phyloP scores from a whole-genome alignment of 2,797 vertebrate genomes.

The Poecile montanus region DNA sequence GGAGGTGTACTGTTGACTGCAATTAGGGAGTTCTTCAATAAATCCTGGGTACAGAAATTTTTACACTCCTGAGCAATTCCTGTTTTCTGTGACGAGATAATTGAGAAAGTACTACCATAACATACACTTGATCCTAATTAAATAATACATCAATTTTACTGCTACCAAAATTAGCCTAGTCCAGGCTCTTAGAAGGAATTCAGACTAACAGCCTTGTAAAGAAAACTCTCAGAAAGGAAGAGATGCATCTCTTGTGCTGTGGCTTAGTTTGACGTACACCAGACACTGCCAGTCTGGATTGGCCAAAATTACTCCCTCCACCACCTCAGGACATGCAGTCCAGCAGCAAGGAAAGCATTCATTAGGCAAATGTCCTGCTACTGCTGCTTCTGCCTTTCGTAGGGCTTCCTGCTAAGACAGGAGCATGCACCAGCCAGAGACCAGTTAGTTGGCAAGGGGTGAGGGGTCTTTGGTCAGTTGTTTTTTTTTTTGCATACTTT shows the following conservation, averaged over 20 bases:
- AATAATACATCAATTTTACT: background rate
- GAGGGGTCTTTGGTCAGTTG: background rate
- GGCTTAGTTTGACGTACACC: background rate
- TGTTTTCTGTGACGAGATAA: background rate
- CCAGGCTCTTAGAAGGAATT: background rate
- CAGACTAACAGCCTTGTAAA: background rate
- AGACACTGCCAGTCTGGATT: background rate
- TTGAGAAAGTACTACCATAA: background rate
- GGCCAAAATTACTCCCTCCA: background rate
- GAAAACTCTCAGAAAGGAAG: background rate
- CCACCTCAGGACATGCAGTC: fast-evolving
- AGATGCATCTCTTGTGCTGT: background rate
- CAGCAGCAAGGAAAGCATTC: background rate
- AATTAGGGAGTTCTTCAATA: background rate
- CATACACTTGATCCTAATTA: background rate
- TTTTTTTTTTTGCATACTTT: background rate
- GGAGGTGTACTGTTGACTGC: background rate
- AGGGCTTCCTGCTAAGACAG: fast-evolving
- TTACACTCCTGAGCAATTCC: background rate
- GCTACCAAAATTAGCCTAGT: background rate
- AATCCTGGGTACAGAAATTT: background rate
- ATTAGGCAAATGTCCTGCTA: fast-evolving
- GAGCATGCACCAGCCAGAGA: background rate
- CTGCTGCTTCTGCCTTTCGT: background rate
- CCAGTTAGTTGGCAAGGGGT: background rate